These are phyloP conservation scores for Lepidurus arcticus DNA, from an alignment of 1,140 invertebrate species.

Conservation along the genomic window DNA sequence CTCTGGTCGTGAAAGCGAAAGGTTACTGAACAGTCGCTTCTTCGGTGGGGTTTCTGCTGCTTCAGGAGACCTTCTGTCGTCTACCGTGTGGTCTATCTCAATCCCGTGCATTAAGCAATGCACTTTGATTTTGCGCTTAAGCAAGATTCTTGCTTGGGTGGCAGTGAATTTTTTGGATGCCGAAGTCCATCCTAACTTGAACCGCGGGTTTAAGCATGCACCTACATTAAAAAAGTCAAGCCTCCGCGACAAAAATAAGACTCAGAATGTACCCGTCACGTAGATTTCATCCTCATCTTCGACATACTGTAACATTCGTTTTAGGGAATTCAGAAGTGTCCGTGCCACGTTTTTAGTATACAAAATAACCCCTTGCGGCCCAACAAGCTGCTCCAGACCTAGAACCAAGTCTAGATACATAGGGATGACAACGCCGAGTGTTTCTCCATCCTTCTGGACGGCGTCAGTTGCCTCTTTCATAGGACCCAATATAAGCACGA, in stretches of 20 bases:
- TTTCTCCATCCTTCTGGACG: slow-evolving; percentile 25
- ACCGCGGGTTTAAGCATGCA: slow-evolving; percentile 23
- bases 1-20: background rate
- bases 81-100: slow-evolving; percentile 4
- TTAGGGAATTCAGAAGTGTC: background rate
- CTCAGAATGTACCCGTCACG: background rate
- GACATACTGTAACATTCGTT: slow-evolving; percentile 20
- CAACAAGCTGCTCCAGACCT: background rate
- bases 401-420: slow-evolving; percentile 21
- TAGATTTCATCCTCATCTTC: background rate
- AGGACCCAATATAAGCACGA: slow-evolving; percentile 4
- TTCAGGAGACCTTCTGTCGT: background rate
- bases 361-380: slow-evolving; percentile 22
- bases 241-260: slow-evolving; percentile 5
- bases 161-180: background rate
- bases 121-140: background rate
- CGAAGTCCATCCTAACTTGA: background rate
- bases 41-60: background rate
- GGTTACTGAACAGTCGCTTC: slow-evolving; percentile 9
- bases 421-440: slow-evolving; percentile 23
- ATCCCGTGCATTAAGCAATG: background rate
- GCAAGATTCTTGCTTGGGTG: background rate
- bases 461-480: slow-evolving; percentile 25
- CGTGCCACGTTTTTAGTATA: slow-evolving; percentile 23
- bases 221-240: slow-evolving; percentile 25